Evolutionary conservation across 2,888 invertebrate species (phyloP).

Genomic region (Crematogaster levior): DNA sequence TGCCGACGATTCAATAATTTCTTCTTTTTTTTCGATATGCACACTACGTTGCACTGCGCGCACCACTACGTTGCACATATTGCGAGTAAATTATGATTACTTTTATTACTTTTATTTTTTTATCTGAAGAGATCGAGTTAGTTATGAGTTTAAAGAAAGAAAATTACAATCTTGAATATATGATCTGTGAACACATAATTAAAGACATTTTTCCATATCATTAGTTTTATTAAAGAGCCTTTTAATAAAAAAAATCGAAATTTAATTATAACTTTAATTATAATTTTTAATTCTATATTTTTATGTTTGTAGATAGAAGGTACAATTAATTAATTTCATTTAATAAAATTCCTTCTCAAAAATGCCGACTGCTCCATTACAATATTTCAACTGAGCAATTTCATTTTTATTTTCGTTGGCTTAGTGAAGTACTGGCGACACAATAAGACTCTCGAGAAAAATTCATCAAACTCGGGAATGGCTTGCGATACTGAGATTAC

Average conservation of each 20-base stretch:
- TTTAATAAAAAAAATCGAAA: neutral
- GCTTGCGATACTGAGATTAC: slow-evolving; percentile 22
- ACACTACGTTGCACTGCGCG: too few species aligned
- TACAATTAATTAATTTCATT: neutral
- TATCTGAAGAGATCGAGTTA: neutral
- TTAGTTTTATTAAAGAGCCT: neutral
- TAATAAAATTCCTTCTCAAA: neutral
- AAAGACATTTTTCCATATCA: neutral
- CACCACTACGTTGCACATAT: neutral
- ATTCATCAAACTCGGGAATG: slow-evolving; percentile 26
- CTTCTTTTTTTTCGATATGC: neutral
- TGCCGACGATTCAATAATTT: slow-evolving; percentile 25
- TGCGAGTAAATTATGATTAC: neutral
- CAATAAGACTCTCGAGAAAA: slow-evolving; percentile 47
- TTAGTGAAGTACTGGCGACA: neutral
- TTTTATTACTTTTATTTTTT: too few species aligned
- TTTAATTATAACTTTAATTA: slow-evolving; percentile 13
- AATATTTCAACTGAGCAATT: slow-evolving; percentile 10
- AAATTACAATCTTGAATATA: neutral
- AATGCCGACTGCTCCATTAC: neutral
- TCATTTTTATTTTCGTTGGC: too few species aligned
- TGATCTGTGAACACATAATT: slow-evolving; percentile 7
- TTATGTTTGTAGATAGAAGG: neutral
- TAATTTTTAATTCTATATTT: neutral
- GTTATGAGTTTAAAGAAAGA: neutral